phyloP scores from a whole-genome alignment of 2,888 invertebrate species.

The Vandiemenella viatica region DNA sequence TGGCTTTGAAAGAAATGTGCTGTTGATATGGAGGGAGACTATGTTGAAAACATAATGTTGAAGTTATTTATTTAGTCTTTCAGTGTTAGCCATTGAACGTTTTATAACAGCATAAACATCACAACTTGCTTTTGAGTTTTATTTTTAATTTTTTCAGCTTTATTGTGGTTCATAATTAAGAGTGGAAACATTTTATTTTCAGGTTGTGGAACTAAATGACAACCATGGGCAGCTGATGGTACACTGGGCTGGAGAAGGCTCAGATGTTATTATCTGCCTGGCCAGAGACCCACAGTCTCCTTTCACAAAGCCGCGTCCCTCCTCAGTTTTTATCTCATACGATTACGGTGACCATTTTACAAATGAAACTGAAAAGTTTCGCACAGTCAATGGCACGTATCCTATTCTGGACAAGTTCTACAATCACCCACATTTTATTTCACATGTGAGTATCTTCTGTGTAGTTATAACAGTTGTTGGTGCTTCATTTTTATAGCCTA shows the following conservation, averaged over 20 bases:
- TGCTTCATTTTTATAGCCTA: background rate
- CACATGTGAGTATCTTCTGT: conserved; percentile 71
- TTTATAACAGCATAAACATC: too few species aligned
- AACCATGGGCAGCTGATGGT: conserved; percentile 80
- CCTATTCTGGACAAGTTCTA: conserved; percentile 71
- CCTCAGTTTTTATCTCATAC: conserved; percentile 70
- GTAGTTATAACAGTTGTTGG: too few species aligned
- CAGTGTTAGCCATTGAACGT: too few species aligned
- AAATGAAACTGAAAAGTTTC: conserved; percentile 55
- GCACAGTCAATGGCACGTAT: conserved; percentile 36
- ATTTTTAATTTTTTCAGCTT: too few species aligned
- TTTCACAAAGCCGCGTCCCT: conserved; percentile 34
- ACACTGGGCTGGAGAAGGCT: conserved; percentile 81
- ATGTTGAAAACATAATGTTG: too few species aligned
- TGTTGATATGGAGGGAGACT: too few species aligned
- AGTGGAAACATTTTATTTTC: too few species aligned
- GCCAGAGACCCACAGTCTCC: conserved; percentile 53
- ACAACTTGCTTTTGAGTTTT: too few species aligned
- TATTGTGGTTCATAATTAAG: too few species aligned
- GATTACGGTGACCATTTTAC: conserved; percentile 70
- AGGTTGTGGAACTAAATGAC: conserved; percentile 68
- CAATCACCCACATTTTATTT: conserved; percentile 65
- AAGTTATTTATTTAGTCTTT: too few species aligned
- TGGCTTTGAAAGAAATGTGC: too few species aligned
- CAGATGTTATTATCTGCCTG: conserved; percentile 73